Percentiles rank a stretch among this genome's conserved stretches.
Evolutionary conservation across 2,888 invertebrate genomes (phyloP).

Genomic region (Dilophus febrilis): DNA sequence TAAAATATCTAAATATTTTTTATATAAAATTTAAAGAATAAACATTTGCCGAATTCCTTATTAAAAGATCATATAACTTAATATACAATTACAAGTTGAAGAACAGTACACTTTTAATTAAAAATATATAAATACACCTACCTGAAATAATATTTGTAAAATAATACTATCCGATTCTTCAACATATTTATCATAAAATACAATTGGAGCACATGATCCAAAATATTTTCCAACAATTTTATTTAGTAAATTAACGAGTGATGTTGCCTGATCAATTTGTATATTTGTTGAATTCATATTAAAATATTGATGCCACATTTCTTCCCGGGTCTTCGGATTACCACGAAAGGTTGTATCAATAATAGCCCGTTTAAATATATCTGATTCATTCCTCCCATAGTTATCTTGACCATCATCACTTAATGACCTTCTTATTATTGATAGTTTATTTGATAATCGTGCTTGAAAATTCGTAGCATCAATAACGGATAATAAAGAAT

Average conservation of each 20-base stretch:
- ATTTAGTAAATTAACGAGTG: conserved; percentile 40
- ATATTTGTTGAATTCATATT: conserved; percentile 22
- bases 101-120: too few relatives aligned
- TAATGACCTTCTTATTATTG: too few relatives aligned
- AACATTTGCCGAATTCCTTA: background rate
- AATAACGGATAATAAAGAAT: too few relatives aligned
- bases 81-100: too few relatives aligned
- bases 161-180: conserved; percentile 37
- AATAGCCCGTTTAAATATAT: too few relatives aligned
- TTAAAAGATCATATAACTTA: background rate
- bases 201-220: conserved; percentile 43
- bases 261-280: conserved; percentile 34
- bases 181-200: conserved; percentile 46
- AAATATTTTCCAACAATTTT: conserved; percentile 42
- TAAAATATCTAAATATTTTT: too few relatives aligned
- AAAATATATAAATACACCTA: too few relatives aligned
- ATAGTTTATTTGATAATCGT: too few relatives aligned
- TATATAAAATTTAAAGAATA: background rate
- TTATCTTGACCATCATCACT: too few relatives aligned
- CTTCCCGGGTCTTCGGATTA: conserved; percentile 39
- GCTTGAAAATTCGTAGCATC: too few relatives aligned
- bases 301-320: conserved; percentile 35
- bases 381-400: too few relatives aligned
- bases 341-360: conserved; percentile 37
- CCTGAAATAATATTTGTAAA: conserved; percentile 38